phyloP scores from a whole-genome alignment of 2,113 vertebrate species.

The Nasalis larvatus region DNA sequence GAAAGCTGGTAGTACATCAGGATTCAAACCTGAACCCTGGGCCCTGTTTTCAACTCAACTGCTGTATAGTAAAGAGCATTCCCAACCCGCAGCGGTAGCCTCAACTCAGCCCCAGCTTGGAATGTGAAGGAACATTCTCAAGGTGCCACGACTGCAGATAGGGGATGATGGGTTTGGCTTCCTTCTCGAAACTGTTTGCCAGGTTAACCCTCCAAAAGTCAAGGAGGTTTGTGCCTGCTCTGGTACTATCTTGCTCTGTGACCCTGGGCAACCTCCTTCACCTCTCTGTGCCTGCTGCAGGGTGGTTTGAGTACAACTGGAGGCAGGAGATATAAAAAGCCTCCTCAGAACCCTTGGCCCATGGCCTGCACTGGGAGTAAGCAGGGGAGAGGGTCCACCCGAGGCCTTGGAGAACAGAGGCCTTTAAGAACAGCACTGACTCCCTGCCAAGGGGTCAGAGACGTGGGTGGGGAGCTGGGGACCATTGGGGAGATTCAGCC shows the following conservation, averaged over 20 bases:
- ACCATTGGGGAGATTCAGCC: neutral
- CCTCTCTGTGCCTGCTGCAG: neutral
- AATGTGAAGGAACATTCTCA: neutral
- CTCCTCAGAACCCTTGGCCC: neutral
- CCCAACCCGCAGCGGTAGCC: neutral
- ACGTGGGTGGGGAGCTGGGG: neutral
- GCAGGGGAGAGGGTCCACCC: fast-evolving
- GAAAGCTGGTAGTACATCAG: neutral
- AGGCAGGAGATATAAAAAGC: neutral
- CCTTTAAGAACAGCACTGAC: neutral
- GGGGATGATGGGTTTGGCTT: neutral
- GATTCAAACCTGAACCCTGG: neutral
- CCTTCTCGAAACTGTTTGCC: neutral
- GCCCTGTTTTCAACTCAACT: neutral
- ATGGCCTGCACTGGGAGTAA: neutral
- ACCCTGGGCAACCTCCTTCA: neutral
- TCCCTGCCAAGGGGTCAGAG: conserved; percentile 42
- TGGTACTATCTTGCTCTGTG: neutral
- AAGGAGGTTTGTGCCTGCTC: neutral
- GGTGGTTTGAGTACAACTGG: neutral
- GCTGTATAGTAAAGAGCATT: neutral
- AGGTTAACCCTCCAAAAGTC: neutral
- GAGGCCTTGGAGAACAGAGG: neutral
- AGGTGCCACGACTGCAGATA: neutral
- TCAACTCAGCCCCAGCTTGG: neutral